Evolutionary conservation across 1,140 invertebrate species (phyloP), one percentile per base, ranked within the genome.

Genomic region (Pogonomyrmex barbatus): DNA sequence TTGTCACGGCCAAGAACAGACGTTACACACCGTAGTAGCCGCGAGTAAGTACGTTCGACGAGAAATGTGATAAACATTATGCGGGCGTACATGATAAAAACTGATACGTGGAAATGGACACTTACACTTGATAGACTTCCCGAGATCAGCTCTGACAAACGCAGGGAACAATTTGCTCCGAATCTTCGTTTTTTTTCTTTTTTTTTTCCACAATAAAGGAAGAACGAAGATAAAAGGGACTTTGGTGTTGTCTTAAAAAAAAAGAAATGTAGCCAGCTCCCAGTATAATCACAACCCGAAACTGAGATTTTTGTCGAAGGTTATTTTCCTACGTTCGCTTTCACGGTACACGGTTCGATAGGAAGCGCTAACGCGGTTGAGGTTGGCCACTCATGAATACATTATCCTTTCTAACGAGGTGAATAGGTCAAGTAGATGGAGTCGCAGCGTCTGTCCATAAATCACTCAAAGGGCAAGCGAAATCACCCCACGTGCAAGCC

Each of bases 331-430:
- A 70, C 24, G 42, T 75, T 65, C 39, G 81, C 67, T 65, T 90
- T 90, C 47, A 67, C 56, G 67, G 60, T 65, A 62, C 24, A 24
- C 58, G 30, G 45, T 62, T 83, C 54, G 77, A 85, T 77, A 78
- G 75, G 75, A 52, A 63, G 52, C 24, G 24, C 45, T 62, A 78
- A 87, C 71, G 52, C 58, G 76, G 33, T 50, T 71, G 79, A 88
- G 84, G 79, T 84, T 90, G 87, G 81, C 83, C 82, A 85, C 88
- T 94, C 93, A 92, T 93, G 93, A 93, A 93, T 94, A 93, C 91
- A 93, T 93, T 93, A 94, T 93, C 91, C 93, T 93, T 92, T 92
- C 87, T 92, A 94, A 94, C 93, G 92, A 93, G 93, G 93, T 91
- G 93, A 93, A 93, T 93, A 93, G 93, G 93, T 93, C 92, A 93